Base-by-base conservation (phyloP, 2,797 vertebrate genomes). In the Staurois parvus region DNA sequence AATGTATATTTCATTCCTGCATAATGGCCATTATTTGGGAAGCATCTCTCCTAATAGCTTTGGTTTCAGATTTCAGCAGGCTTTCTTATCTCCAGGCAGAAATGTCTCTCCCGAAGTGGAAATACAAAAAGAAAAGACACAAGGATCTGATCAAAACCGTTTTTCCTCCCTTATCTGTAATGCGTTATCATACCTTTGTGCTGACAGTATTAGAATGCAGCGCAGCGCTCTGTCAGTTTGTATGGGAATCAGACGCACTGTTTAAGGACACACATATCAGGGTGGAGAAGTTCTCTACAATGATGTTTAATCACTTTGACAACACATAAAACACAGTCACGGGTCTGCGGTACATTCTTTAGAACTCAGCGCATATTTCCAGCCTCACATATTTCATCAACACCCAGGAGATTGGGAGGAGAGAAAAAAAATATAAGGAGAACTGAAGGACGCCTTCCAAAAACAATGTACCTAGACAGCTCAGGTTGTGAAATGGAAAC, bases 401-500 rank as follows among this genome's bases (percentile, higher is more conserved):
- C 11, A 72, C 81, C 34, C 81, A 37, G 69, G 76, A 67, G 85
- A 72, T 68, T 87, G 85, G 85, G 85, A 79, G 85, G 81, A 75
- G 59, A 42, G 76, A 37, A 74, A 69, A n/a, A 87, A 87, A 87
- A 87, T 79, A 84, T 21, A 30, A 80, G 59, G 69, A 83, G 81
- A 75, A 52, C 68, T 34, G 72, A 59, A 68, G 72, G 72, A 15
- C 17, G 10, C 9, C 73, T 37, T 83, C 85, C 85, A 83, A 86
- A 68, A 66, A 69, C 28, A 84, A 81, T 70, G 72, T 52, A 78
- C 52, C 52, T 56, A 64, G 30, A 59, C 68, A 59, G 48, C 52
- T 77, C 67, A 52, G 45, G 75, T 78, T 79, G 56, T 79, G 56
- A 52, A 87, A 42, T 21, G 78, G 26, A 86, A 83, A 72, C 17